Evolutionary conservation across 1,140 invertebrate genomes (phyloP), one percentile per base, ranked within the genome.

Genomic region (Lucilia cuprina): DNA sequence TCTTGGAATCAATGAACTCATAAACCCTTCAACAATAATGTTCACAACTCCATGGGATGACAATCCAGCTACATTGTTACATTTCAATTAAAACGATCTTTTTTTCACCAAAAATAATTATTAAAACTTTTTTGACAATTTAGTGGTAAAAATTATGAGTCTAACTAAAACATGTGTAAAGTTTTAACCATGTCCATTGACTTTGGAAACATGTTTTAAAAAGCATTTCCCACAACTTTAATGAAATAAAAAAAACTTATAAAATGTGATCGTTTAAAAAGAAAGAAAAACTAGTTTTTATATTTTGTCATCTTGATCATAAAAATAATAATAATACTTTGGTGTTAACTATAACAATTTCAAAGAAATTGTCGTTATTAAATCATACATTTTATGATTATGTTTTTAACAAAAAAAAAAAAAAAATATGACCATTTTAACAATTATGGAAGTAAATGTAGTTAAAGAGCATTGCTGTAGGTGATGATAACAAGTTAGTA

Each of bases 341-440:
- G 74, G 21, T 74, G 74, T 30, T n/a, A 74, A 74, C 21, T 25
- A 74, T 30, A 25, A 74, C 74, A 74, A 74, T 74, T 55, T 74
- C 74, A 74, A 30, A 30, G 74, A 30, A 74, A 74, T 74, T 74
- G 74, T 30, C 74, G 21, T 74, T 74, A 74, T 74, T 74, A 74
- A 74, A 30, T 74, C 74, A 74, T 74, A 74, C 10, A 30, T 74
- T 70, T 70, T 70, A 70, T 70, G 65, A 21, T 70, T 70, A 70
- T 70, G 65, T 55, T 12, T 55, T 55, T 41, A 41, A 12, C n/a
- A n/a, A n/a, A n/a, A n/a, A n/a, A n/a, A n/a, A n/a, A n/a, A n/a
- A n/a, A 55, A 55, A 55, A 55, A 55, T 12, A 55, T 17, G 50
- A 55, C 10, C 14, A 55, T 8, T 55, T 13, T 55, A 55, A 55